Evolutionary conservation across 1,140 invertebrate genomes (phyloP), one percentile per base, ranked within the genome.

Genomic region (Ceratina japonica): DNA sequence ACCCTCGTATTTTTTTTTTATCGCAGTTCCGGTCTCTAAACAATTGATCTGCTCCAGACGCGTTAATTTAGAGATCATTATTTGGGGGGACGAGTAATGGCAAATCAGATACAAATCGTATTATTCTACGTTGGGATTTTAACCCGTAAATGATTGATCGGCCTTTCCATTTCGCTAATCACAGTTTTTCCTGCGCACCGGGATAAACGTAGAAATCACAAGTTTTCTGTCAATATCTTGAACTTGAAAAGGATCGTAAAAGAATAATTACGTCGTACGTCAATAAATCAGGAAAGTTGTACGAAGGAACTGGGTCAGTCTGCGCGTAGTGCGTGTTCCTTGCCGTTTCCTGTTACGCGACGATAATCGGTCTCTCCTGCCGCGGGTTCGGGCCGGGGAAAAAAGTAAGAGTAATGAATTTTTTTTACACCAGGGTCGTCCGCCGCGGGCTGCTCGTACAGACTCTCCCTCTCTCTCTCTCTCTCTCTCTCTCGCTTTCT

Each of bases 401-500:
- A 51, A 61, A 73, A 49, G 44, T 37, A 31, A 49, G 58, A 62
- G 51, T 73, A 73, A 73, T 73, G 71, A 73, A 73, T 73, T 73
- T 73, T 72, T 73, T 62, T 73, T 73, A 73, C 71, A 62, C 54
- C 37, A 12, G 27, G 12, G 58, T 62, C 71, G 58, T n/a, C 58
- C 71, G 71, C 71, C 58, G 71, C 71, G 58, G 71, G 71, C 71
- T 20, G 22, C 54, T 62, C 22, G 59, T 44, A 73, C 71, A n/a
- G n/a, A n/a, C n/a, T 44, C 68, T 58, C 51, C 31, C 68, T 58
- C 12, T 20, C 56, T 8, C 63, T 62, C 13, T 68, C 65, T 27
- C 22, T 27, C n/a, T 44, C 68, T 58, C 51, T 56, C 68, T 58
- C 12, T 20, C 56, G n/a, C 63, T 62, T 24, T 68, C 65, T 27